These are phyloP conservation scores for Drosophila littoralis DNA, from an alignment of 1,140 invertebrate genomes.

Conservation along the genomic window DNA sequence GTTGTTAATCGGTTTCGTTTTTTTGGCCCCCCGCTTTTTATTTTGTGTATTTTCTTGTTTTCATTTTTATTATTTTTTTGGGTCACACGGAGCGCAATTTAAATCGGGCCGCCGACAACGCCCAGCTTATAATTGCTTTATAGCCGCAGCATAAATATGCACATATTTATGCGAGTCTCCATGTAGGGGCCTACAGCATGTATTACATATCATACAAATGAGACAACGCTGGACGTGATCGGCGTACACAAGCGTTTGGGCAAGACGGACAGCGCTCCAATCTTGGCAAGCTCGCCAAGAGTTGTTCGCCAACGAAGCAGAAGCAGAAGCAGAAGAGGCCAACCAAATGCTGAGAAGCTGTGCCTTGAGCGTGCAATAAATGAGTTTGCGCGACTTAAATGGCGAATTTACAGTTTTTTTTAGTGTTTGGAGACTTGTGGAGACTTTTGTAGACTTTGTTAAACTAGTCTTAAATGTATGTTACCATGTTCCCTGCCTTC, in stretches of 20 bases:
- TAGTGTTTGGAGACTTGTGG: constrained; percentile 2
- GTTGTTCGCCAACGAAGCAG: not conserved
- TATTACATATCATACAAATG: constrained; percentile 45
- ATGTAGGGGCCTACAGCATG: constrained; percentile 31
- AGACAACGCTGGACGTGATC: constrained; percentile 55
- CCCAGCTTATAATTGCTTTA: constrained; percentile 81
- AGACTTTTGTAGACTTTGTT: constrained; percentile 14
- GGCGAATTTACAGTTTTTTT: too few species aligned
- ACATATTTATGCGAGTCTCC: constrained; percentile 31
- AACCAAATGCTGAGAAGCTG: not conserved
- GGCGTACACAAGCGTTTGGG: constrained; percentile 31
- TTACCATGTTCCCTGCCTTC: not conserved
- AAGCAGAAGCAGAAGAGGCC: not conserved
- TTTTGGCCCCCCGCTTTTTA: not conserved
- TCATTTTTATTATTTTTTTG: constrained; percentile 10
- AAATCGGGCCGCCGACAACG: constrained; percentile 59
- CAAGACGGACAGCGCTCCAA: not conserved
- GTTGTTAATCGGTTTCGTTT: constrained; percentile 27
- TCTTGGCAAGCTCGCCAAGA: too few species aligned
- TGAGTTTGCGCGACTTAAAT: not conserved
- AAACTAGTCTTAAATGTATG: not conserved
- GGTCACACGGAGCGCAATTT: constrained; percentile 37
- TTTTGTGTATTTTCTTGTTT: constrained; percentile 2
- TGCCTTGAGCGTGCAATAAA: not conserved
- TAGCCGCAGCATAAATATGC: constrained; percentile 62